A percentile compares a stretch with the other conserved stretches of the same genome.
Evolutionary conservation across 1,140 invertebrate genomes (phyloP).

Genomic region (Trichogramma pretiosum): DNA sequence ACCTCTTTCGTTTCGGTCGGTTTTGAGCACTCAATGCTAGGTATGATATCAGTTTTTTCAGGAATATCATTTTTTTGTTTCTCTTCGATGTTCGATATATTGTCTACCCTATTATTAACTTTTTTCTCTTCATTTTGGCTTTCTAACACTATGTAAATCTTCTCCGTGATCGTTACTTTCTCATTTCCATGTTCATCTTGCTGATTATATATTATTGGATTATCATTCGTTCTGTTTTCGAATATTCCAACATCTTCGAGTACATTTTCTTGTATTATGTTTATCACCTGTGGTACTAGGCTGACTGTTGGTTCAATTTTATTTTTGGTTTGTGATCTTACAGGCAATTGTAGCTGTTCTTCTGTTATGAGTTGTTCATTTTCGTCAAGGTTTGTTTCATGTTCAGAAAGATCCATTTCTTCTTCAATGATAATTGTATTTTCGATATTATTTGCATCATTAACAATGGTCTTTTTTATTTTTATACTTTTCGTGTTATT

Average conservation of each 20-base stretch:
- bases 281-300: no score
- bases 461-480: constrained; percentile 38
- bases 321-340: no score
- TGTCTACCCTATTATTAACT: constrained; percentile 25
- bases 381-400: constrained; percentile 23
- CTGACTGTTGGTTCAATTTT: no score
- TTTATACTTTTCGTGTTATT: constrained; percentile 39
- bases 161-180: no score
- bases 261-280: no score
- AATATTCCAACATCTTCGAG: no score
- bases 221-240: no score
- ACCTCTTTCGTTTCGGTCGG: constrained; percentile 14
- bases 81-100: constrained; percentile 36
- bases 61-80: constrained; percentile 26
- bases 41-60: constrained; percentile 8
- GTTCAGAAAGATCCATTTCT: constrained; percentile 34
- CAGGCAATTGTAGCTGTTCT: no score
- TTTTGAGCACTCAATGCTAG: constrained; percentile 7
- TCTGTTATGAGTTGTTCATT: constrained; percentile 33
- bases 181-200: no score
- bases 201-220: no score
- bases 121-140: no score
- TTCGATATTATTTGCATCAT: constrained; percentile 29
- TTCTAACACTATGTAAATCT: no score
- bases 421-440: constrained; percentile 39